These are phyloP conservation scores for Pogoniulus pusillus DNA, from an alignment of 2,797 vertebrate genomes.

Conservation along the genomic window DNA sequence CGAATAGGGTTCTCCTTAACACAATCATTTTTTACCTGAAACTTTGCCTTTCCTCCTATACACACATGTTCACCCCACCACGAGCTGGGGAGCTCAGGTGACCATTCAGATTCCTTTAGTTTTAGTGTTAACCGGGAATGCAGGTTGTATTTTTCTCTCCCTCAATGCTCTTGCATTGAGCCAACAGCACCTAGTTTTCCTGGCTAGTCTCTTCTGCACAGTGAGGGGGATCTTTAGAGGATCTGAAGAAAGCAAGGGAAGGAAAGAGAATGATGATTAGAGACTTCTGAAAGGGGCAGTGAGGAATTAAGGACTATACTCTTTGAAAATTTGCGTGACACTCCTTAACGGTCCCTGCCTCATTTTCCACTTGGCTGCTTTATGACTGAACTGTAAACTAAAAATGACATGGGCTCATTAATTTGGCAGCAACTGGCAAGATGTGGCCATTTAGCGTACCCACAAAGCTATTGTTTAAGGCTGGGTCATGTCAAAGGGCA, in stretches of 20 bases:
- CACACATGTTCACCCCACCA: rapidly evolving
- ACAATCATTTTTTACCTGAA: background rate
- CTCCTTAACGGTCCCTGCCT: constrained; percentile 83
- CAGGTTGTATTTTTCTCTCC: background rate
- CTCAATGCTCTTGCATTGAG: background rate
- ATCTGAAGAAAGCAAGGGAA: constrained; percentile 53
- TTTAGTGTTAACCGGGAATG: background rate
- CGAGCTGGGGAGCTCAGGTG: background rate
- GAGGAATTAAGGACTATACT: constrained; percentile 75
- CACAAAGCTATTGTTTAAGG: constrained; percentile 93
- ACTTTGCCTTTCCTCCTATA: background rate
- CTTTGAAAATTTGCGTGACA: constrained; percentile 87
- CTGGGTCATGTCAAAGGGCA: constrained; percentile 94
- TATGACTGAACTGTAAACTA: constrained; percentile 91
- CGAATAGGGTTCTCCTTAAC: background rate
- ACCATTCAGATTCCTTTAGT: background rate
- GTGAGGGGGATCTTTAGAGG: constrained; percentile 42
- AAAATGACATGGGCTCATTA: constrained; percentile 99
- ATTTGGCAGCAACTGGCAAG: constrained; percentile 91
- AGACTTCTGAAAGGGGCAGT: constrained; percentile 61
- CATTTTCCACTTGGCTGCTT: constrained; percentile 93
- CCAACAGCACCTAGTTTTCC: constrained; percentile 6
- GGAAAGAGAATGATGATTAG: constrained; percentile 63
- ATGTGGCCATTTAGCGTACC: constrained; percentile 92
- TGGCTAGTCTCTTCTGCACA: background rate